These are phyloP conservation scores for Ochlodes sylvanus DNA, from an alignment of 2,888 invertebrate genomes.

Conservation along the genomic window DNA sequence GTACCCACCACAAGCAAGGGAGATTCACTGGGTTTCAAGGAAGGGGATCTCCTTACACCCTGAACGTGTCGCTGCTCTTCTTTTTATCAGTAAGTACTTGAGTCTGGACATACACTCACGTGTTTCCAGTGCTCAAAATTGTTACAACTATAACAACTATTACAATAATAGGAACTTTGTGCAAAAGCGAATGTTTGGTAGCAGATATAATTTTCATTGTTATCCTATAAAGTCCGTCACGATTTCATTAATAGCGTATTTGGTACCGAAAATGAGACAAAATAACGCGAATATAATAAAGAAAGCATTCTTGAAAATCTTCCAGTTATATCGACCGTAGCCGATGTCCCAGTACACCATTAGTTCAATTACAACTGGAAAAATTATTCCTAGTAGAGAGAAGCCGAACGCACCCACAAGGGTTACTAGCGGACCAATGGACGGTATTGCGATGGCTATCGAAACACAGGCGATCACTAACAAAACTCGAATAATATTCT, in stretches of 20 bases:
- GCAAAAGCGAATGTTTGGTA: not conserved
- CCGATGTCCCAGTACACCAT: conserved; percentile 80
- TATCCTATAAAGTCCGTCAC: not conserved
- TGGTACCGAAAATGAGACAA: conserved; percentile 7
- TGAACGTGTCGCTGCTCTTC: too few species aligned
- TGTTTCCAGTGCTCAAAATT: not conserved
- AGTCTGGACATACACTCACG: too few species aligned
- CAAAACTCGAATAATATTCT: conserved; percentile 74
- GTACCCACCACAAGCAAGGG: too few species aligned
- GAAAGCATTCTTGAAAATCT: conserved; percentile 88
- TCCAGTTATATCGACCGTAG: conserved; percentile 89
- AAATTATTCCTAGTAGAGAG: conserved; percentile 91
- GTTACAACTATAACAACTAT: not conserved
- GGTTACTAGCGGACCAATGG: conserved; percentile 91
- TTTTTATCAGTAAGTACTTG: too few species aligned
- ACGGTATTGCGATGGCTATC: conserved; percentile 91
- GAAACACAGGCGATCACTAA: conserved; percentile 84
- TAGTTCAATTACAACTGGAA: conserved; percentile 90
- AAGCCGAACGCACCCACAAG: conserved; percentile 94
- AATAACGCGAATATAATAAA: not conserved
- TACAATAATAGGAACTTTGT: conserved; percentile 2
- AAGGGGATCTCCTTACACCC: too few species aligned
- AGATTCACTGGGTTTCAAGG: too few species aligned
- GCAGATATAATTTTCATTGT: not conserved
- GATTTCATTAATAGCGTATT: conserved; percentile 8